Conservation (phyloP, 2,888 invertebrate species). For the Cyclophora punctaria region DNA sequence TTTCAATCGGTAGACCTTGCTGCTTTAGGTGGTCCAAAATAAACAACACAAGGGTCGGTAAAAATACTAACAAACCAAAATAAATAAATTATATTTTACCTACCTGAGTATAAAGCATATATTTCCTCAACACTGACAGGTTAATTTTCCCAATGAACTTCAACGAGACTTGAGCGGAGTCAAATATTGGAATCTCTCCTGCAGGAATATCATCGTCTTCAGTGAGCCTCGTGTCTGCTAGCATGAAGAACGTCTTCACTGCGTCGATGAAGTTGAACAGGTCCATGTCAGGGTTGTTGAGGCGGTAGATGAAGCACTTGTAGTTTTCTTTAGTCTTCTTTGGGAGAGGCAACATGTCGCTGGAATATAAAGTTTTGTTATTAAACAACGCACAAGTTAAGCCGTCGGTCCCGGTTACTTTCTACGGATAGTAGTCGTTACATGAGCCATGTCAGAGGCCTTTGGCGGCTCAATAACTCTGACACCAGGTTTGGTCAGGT, state of each 20-base stretch:
- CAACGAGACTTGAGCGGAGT: conserved; percentile 78
- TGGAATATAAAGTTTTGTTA: conserved; percentile 39
- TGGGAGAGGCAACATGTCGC: conserved; percentile 81
- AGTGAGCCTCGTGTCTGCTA: conserved; percentile 80
- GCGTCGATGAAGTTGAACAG: conserved; percentile 79
- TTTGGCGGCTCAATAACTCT: too few relatives aligned
- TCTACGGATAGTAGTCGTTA: too few relatives aligned
- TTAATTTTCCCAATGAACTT: conserved; percentile 79
- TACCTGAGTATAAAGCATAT: conserved; percentile 83
- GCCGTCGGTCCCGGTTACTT: too few relatives aligned
- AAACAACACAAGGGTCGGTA: too few relatives aligned
- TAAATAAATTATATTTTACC: conserved; percentile 6
- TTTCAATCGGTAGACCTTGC: too few relatives aligned
- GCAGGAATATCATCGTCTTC: conserved; percentile 75
- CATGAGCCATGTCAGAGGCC: too few relatives aligned
- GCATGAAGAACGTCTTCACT: conserved; percentile 82
- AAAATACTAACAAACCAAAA: too few relatives aligned
- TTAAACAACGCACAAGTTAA: too few relatives aligned
- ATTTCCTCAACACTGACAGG: conserved; percentile 77
- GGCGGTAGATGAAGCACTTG: conserved; percentile 79
- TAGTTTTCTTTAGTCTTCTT: conserved; percentile 79
- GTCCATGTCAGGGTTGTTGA: conserved; percentile 77
- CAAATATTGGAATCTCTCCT: conserved; percentile 83
- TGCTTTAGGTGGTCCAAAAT: background rate
- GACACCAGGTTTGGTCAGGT: too few relatives aligned